Percentiles rank a stretch among this genome's conserved stretches.
These are phyloP conservation scores for Fragum whitleyi DNA, from an alignment of 2,888 invertebrate species.

Conservation along the genomic window DNA sequence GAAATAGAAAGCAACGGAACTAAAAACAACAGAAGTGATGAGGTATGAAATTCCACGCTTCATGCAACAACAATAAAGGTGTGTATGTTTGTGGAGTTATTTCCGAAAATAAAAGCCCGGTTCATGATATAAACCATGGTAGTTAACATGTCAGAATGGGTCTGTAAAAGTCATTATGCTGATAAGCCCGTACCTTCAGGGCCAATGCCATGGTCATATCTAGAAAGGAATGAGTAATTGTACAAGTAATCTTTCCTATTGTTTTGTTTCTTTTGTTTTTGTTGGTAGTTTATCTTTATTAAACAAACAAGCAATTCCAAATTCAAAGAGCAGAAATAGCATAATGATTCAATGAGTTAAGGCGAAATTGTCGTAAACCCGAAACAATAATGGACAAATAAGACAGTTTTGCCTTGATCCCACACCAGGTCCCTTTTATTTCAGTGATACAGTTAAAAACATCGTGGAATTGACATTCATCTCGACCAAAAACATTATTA, in stretches of 20 bases:
- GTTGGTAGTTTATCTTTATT: not conserved
- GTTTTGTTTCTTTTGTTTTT: not conserved
- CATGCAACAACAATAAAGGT: not conserved
- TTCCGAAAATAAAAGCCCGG: not conserved
- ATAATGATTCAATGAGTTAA: too few species aligned
- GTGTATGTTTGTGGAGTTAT: slow-evolving; percentile 1
- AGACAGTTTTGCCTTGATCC: too few species aligned
- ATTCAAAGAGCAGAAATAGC: too few species aligned
- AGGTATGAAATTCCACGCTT: not conserved
- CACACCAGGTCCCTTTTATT: too few species aligned
- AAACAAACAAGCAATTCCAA: too few species aligned
- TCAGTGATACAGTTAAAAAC: too few species aligned
- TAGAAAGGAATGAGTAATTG: not conserved
- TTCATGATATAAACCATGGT: not conserved
- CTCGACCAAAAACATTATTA: too few species aligned
- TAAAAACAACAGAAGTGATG: not conserved
- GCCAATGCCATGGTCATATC: not conserved
- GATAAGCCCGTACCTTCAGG: not conserved
- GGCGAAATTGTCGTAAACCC: too few species aligned
- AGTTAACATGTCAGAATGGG: not conserved
- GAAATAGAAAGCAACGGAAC: too few species aligned
- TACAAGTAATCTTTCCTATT: not conserved
- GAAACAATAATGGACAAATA: too few species aligned
- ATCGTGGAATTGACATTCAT: too few species aligned
- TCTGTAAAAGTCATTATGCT: not conserved